Evolutionary conservation across 2,888 invertebrate species (phyloP).

Genomic region (Alsophila aescularia): DNA sequence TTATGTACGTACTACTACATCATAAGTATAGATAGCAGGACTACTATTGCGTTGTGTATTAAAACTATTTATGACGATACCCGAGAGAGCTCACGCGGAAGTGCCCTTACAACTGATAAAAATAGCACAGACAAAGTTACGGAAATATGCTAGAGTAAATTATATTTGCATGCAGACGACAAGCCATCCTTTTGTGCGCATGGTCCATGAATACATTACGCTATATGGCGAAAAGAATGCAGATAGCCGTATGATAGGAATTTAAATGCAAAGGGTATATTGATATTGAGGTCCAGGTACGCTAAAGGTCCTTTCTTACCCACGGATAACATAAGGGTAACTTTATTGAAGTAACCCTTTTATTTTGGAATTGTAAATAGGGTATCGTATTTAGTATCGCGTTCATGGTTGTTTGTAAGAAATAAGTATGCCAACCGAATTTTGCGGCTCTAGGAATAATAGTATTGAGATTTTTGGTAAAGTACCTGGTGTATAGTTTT

Average conservation of each 20-base stretch:
- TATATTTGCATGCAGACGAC: constrained; percentile 23
- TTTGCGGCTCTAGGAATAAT: too few species aligned
- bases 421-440: neutral
- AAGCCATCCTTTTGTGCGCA: constrained; percentile 23
- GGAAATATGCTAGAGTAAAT: neutral
- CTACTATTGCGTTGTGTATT: too few species aligned
- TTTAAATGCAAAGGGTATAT: constrained; percentile 16
- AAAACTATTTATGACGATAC: too few species aligned
- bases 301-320: neutral
- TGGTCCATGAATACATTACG: constrained; percentile 29
- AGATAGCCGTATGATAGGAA: constrained; percentile 12
- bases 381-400: neutral
- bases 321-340: too few species aligned
- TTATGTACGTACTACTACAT: too few species aligned
- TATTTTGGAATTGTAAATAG: neutral
- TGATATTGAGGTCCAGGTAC: neutral
- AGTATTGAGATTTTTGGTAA: too few species aligned
- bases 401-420: neutral
- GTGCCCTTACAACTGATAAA: too few species aligned
- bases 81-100: too few species aligned
- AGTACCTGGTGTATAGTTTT: too few species aligned
- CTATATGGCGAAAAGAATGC: constrained; percentile 23
- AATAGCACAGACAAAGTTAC: neutral
- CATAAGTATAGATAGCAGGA: too few species aligned
- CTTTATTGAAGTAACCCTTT: neutral